Evolutionary conservation across 1,140 invertebrate genomes (phyloP).

Genomic region (Cylas formicarius): DNA sequence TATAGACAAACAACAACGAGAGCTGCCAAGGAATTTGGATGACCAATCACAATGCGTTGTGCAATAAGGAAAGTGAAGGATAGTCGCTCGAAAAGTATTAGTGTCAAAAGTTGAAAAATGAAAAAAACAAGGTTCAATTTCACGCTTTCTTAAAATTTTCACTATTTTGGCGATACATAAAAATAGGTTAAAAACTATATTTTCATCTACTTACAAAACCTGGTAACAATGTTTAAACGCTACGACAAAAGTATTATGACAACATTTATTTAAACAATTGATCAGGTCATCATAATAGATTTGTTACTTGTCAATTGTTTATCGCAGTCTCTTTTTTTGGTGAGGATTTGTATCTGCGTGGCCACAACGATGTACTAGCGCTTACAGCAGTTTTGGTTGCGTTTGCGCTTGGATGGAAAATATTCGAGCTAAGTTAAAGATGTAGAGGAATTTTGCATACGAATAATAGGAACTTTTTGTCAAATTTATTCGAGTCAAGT

Average conservation of each 20-base stretch:
- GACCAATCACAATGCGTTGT: constrained; percentile 31
- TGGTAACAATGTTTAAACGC: constrained; percentile 38
- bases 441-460: no score
- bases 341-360: constrained; percentile 27
- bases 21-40: constrained; percentile 38
- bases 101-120: constrained; percentile 10
- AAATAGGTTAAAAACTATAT: constrained; percentile 37
- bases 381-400: constrained; percentile 6
- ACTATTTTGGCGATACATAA: constrained; percentile 34
- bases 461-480: no score
- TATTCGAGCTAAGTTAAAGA: no score
- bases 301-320: constrained; percentile 42
- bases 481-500: no score
- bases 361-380: constrained; percentile 13
- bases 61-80: constrained; percentile 18
- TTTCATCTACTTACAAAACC: constrained; percentile 39
- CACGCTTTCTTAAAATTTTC: constrained; percentile 6
- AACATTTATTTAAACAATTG: constrained; percentile 17
- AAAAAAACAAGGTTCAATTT: background rate
- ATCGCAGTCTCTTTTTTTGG: constrained; percentile 43
- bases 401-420: no score
- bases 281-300: constrained; percentile 37
- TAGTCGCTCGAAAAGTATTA: constrained; percentile 24
- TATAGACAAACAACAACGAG: constrained; percentile 21
- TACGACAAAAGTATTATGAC: constrained; percentile 39